Evolutionary conservation across 2,888 invertebrate species (phyloP).

Genomic region (Vandiemenella viatica): DNA sequence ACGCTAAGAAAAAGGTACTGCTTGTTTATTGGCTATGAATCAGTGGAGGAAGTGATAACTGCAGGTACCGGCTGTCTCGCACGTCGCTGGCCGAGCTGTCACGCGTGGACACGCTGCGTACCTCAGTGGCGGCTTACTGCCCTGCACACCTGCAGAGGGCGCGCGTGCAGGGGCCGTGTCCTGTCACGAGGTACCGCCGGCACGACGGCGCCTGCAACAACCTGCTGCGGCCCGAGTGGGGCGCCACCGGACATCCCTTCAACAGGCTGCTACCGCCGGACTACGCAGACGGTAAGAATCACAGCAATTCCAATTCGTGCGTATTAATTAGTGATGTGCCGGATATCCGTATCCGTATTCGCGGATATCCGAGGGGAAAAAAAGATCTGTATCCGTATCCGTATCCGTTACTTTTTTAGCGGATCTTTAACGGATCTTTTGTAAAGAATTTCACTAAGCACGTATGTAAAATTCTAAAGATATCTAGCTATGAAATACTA

Average conservation of each 20-base stretch:
- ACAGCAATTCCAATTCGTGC: not conserved
- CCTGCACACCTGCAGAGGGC: constrained; percentile 24
- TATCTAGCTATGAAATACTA: no score
- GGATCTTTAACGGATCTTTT: no score
- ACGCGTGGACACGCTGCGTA: constrained; percentile 26
- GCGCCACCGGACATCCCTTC: constrained; percentile 25
- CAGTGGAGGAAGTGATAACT: no score
- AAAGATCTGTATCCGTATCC: no score
- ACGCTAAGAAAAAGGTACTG: no score
- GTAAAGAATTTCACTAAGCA: no score
- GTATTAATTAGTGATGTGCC: no score
- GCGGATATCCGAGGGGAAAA: no score
- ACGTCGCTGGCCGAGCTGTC: constrained; percentile 26
- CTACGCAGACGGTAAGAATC: not conserved
- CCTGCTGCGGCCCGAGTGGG: constrained; percentile 28
- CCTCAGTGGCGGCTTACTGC: constrained; percentile 26
- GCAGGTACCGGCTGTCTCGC: constrained; percentile 23
- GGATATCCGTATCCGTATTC: no score
- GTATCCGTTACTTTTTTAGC: no score
- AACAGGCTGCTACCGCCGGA: not conserved
- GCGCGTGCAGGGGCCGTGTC: constrained; percentile 16
- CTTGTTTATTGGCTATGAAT: no score
- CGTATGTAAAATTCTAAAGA: no score
- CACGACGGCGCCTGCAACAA: constrained; percentile 31
- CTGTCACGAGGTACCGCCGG: constrained; percentile 24